Evolutionary conservation across 2,797 vertebrate genomes (phyloP).

Genomic region (Momotus momota): DNA sequence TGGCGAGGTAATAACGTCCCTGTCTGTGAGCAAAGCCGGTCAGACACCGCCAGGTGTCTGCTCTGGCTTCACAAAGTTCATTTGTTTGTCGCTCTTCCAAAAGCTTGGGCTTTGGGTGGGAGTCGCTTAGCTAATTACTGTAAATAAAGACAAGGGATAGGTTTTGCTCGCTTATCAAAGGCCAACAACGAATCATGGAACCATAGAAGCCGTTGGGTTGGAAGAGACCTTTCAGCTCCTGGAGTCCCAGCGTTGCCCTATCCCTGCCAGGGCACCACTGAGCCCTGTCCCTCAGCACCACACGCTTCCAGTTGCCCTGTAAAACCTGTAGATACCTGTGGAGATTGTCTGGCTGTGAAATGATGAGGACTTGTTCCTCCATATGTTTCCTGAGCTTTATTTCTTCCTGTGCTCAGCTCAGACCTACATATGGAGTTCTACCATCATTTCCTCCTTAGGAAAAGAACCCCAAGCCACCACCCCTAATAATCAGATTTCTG

Average conservation of each 20-base stretch:
- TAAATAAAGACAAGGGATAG: fast-evolving
- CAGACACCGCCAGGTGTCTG: background rate
- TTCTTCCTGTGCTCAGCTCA: background rate
- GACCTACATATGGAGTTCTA: background rate
- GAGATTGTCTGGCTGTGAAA: background rate
- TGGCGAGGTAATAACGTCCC: background rate
- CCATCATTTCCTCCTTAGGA: background rate
- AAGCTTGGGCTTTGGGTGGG: background rate
- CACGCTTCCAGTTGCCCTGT: background rate
- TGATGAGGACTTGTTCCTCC: background rate
- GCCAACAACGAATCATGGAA: background rate
- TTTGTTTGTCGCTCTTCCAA: background rate
- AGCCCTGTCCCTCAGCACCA: background rate
- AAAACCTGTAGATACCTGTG: fast-evolving
- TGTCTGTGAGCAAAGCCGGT: background rate
- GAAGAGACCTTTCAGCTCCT: background rate
- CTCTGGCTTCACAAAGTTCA: background rate
- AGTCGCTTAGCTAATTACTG: fast-evolving
- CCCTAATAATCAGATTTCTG: fast-evolving
- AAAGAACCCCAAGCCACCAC: background rate
- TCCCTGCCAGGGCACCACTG: too few species aligned
- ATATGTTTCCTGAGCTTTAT: fast-evolving
- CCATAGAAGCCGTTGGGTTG: background rate
- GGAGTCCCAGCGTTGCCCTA: background rate
- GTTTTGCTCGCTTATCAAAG: fast-evolving